Conservation (phyloP, 2,888 invertebrate species). For the Norana najaformis region DNA sequence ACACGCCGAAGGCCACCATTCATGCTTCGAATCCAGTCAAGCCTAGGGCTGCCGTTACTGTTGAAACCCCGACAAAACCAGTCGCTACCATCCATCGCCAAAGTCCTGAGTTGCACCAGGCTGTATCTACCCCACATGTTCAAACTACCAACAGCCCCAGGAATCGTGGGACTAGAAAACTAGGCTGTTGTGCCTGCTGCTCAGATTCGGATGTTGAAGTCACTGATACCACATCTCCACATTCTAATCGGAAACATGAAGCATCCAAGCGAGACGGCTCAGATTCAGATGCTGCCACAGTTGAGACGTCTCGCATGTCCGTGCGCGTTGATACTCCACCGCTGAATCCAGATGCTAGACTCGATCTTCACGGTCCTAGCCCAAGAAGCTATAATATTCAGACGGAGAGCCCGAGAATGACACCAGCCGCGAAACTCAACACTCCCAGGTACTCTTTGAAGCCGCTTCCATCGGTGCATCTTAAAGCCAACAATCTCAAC, state of each 20-base stretch:
- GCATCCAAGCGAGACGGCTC: too few relatives aligned
- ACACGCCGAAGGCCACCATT: neutral
- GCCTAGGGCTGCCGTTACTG: neutral
- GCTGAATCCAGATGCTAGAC: neutral
- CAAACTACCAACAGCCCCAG: neutral
- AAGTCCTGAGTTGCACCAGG: neutral
- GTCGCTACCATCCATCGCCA: neutral
- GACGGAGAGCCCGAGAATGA: neutral
- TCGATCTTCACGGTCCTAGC: neutral
- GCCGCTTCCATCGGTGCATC: neutral
- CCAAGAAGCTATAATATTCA: neutral
- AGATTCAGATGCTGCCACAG: neutral
- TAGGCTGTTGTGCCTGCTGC: neutral
- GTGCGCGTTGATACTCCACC: neutral
- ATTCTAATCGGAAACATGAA: too few relatives aligned
- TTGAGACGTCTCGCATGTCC: neutral
- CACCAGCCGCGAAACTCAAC: neutral
- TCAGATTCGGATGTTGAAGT: neutral
- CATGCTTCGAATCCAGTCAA: neutral
- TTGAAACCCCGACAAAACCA: neutral
- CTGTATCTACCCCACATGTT: neutral
- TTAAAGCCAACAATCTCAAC: neutral
- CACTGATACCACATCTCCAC: too few relatives aligned
- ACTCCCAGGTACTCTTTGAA: neutral
- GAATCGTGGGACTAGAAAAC: neutral